Evolutionary conservation across 92 coral and sea anemone genomes (phyloP), one percentile per base, ranked within the genome.

Genomic region (Porites cylindrica): DNA sequence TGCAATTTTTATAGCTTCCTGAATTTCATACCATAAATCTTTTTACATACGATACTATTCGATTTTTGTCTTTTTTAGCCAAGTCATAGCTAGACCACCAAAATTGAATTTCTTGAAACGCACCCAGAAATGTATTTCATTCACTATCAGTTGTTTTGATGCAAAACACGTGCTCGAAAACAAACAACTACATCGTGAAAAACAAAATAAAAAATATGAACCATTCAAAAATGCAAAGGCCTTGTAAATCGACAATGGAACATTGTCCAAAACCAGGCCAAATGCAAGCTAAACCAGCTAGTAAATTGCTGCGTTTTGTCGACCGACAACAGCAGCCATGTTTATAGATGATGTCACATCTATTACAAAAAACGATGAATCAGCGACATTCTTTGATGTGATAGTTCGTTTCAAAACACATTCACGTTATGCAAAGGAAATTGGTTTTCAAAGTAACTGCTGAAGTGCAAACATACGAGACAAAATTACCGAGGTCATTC

Each of bases 301-400:
- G 10, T 2, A 59, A 3, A 54, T 51, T 26, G 8, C 10, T 59
- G 51, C n/a, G 12, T 62, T 64, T 71, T 17, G 72, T 17, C 23
- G 80, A 76, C 56, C 21, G 21, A 21, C 72, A 56, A 19, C 43
- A 66, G 73, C 21, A 13, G 10, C 53, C 32, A 79, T 79, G 65
- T 79, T 10, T 52, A 20, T 8, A 58, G 63, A 66, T 65, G 64
- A 16, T 66, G n/a, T 52, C 19, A 78, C 24, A 50, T 79, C 13
- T 19, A 21, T 66, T 6, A 8, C 50, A n/a, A 6, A 51, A 50
- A 66, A 78, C 16, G 8, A 13, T 52, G 61, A 66, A 70, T 79
- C 65, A 66, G 50, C 51, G 14, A 12, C 16, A 79, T 78, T 32
- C 47, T 11, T 53, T 7, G 66, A 79, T 66, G 17, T 23, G 23